Base-by-base conservation (phyloP, 2,113 vertebrate genomes). In the Ranitomeya variabilis region DNA sequence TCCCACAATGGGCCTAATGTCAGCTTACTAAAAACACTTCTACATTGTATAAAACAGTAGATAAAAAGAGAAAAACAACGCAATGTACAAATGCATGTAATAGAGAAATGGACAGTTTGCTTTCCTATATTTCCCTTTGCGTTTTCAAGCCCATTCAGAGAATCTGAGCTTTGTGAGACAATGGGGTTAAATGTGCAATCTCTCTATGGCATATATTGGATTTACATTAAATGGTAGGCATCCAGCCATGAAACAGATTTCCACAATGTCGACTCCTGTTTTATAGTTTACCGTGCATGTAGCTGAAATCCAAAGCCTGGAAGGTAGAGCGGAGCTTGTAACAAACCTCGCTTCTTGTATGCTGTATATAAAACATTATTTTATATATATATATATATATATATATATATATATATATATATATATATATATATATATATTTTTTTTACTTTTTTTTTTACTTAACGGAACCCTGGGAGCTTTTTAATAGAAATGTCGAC, bases 191-290 rank as follows among this genome's bases (percentile, higher is more conserved):
- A 54, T 54, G 77, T 55, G 77, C 51, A 23, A 19, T 82, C 55
- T 82, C 26, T 60, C 21, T 62, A n/a, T 82, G 71, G 31, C 31
- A 74, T 45, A 74, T 74, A 74, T 74, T 74, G 71, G 71, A 74
- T 74, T 74, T 74, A 74, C 71, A 74, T 74, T 37, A 74, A 74
- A 74, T 74, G 71, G 71, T 76, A 76, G 73, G 73, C 73, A 76
- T 52, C 73, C 45, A 51, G 45, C 73, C 73, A 52, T 76, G 45
- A 51, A 76, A 76, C 71, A 76, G 45, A 76, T 76, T 76, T 76
- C 37, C 73, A 76, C 45, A 51, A 76, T 52, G 71, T 66, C 19
- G 23, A 26, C 31, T 83, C 59, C 7, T 66, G 60, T 37, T 45
- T 81, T 37, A 80, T 60, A 59, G 54, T 80, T 59, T 59, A 80